Percentiles rank a stretch among this genome's conserved stretches.
Evolutionary conservation across 2,113 vertebrate species (phyloP).

Genomic region (Peromyscus leucopus): DNA sequence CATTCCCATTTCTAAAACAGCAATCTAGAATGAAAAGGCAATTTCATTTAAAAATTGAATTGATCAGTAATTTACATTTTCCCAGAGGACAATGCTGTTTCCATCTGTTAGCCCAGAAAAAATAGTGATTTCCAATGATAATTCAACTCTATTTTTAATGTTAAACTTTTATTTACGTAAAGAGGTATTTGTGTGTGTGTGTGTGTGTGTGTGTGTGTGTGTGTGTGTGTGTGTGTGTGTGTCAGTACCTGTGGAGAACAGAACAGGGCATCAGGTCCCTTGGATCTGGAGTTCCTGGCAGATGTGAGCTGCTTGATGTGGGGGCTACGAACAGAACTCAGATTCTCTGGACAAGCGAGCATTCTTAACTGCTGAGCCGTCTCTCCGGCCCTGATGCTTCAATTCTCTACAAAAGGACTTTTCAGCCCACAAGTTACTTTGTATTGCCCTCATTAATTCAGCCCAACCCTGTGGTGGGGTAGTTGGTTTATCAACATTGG

Average conservation of each 20-base stretch:
- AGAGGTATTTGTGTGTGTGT: background rate
- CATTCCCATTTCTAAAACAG: background rate
- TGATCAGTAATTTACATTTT: conserved; percentile 33
- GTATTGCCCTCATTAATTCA: background rate
- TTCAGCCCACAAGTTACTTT: background rate
- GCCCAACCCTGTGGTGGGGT: background rate
- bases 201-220: background rate
- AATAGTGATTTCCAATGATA: background rate
- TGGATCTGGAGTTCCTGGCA: background rate
- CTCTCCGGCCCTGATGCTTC: background rate
- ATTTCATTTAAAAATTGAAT: conserved; percentile 29
- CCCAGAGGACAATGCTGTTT: conserved; percentile 25
- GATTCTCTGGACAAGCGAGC: background rate
- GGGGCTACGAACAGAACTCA: background rate
- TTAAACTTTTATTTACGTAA: background rate
- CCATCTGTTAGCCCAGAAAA: background rate
- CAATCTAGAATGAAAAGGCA: background rate
- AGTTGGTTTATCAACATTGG: background rate
- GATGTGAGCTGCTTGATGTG: background rate
- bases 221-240: background rate
- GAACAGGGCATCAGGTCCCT: background rate
- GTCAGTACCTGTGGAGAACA: background rate
- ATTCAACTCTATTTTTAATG: background rate
- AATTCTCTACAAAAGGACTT: background rate
- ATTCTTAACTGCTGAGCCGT: too few relatives aligned